Conservation (phyloP, 1,140 invertebrate genomes). For the Ceratoteleas bidentatus region DNA sequence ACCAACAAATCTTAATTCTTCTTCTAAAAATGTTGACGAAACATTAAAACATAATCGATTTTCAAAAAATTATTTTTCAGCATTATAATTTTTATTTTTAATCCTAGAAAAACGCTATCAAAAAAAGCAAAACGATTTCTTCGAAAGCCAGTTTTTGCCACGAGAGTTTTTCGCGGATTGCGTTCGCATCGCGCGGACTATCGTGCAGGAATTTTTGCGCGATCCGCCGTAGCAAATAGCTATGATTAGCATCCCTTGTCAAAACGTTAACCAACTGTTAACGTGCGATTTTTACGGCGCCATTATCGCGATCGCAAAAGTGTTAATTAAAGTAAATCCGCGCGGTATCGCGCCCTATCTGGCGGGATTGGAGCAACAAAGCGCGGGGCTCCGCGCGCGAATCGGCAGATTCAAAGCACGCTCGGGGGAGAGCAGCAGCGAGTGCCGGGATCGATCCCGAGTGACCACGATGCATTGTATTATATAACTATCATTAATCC, state of each 20-base stretch:
- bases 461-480: constrained; percentile 54
- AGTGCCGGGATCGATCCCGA: constrained; percentile 29
- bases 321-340: constrained; percentile 30
- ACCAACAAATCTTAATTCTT: no score
- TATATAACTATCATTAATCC: constrained; percentile 56
- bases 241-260: constrained; percentile 14
- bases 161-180: no score
- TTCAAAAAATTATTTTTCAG: no score
- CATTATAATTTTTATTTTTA: no score
- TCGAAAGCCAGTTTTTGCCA: no score
- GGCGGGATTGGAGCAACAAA: constrained; percentile 4
- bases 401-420: constrained; percentile 46
- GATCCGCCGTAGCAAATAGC: constrained; percentile 3
- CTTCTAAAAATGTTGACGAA: no score
- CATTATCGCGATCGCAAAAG: constrained; percentile 20
- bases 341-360: constrained; percentile 14
- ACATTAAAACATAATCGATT: no score
- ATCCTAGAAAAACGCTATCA: no score
- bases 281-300: constrained; percentile 15
- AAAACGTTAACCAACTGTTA: constrained; percentile 30
- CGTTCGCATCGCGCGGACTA: no score
- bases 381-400: constrained; percentile 1
- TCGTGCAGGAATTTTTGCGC: neutral
- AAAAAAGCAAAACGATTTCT: no score
- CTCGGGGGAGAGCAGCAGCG: constrained; percentile 23